Evolutionary conservation across 1,140 invertebrate species (phyloP), one percentile per base, ranked within the genome.

Genomic region (Triops longicaudatus): DNA sequence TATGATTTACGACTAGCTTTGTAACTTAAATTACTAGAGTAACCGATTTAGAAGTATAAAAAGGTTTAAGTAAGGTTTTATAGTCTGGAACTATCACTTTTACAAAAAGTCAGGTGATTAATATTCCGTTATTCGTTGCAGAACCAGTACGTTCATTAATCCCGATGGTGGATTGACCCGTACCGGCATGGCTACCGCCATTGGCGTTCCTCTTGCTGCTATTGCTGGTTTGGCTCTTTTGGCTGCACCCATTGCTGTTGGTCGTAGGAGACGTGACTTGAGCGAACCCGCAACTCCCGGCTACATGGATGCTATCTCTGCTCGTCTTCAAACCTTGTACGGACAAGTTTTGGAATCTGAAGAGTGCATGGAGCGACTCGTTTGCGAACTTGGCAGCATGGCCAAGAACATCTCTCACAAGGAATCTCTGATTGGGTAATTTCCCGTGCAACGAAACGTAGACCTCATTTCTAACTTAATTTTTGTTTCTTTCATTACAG

Each of bases 371-470:
- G 78, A 78, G 31, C 44, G 78, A 72, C 72, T 78, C 10, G 78
- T 76, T 75, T 78, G 78, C 75, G 78, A 78, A 28, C 63, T 78
- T 71, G 78, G 78, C 37, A 72, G 44, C 72, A 71, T 71, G 26
- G 74, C 78, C 71, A 78, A 78, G 72, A 76, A 76, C 71, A 72
- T 78, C 42, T 78, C 50, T 71, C 76, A 78, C 74, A 78, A 78
- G 72, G 78, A 78, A 41, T 78, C 78, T 12, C 22, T 78, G 26
- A 42, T 78, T 41, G 44, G 78, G 78, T 78, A 78, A 73, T 75
- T 75, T 75, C 74, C 37, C 42, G 41, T n/a, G 9, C 12, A n/a
- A 2, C 44, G 4, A 5, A 14, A 44, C 10, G n/a, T 37, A 26
- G 6, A 37, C 11, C 41, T 41, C 75, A 31, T 71, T 31, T 76